A percentile compares a stretch with the other conserved stretches of the same genome.
Conservation (phyloP, 2,113 vertebrate species). For the Recurvirostra avosetta region DNA sequence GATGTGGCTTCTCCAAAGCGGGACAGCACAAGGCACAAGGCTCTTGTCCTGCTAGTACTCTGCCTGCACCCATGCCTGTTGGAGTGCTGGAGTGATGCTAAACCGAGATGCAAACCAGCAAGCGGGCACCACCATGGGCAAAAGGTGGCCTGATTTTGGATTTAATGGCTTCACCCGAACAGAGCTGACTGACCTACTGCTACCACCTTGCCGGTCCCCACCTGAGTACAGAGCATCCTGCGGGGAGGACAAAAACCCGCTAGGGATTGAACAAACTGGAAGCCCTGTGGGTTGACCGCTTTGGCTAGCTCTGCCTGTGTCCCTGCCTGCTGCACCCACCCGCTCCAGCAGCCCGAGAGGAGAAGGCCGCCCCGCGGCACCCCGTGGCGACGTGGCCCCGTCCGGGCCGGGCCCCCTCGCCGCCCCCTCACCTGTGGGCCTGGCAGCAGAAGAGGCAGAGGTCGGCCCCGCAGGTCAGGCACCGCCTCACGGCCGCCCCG, state of each 20-base stretch:
- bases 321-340: background rate
- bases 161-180: background rate
- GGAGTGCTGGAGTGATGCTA: background rate
- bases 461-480: conserved; percentile 82
- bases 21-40: fast-evolving
- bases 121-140: fast-evolving
- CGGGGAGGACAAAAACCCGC: no score
- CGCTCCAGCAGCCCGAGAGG: background rate
- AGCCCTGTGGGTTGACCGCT: fast-evolving
- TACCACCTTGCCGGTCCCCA: background rate
- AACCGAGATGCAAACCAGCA: background rate
- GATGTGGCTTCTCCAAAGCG: fast-evolving
- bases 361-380: background rate
- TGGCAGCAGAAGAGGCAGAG: conserved; percentile 91
- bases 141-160: background rate
- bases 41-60: background rate
- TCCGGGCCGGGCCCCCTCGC: background rate
- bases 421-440: conserved; percentile 85
- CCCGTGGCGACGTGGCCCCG: background rate
- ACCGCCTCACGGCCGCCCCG: conserved; percentile 80
- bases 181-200: background rate
- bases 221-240: background rate
- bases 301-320: fast-evolving
- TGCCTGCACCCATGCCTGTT: background rate
- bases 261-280: fast-evolving